These are phyloP conservation scores for Gavia stellata DNA, from an alignment of 2,113 vertebrate species.

Conservation along the genomic window DNA sequence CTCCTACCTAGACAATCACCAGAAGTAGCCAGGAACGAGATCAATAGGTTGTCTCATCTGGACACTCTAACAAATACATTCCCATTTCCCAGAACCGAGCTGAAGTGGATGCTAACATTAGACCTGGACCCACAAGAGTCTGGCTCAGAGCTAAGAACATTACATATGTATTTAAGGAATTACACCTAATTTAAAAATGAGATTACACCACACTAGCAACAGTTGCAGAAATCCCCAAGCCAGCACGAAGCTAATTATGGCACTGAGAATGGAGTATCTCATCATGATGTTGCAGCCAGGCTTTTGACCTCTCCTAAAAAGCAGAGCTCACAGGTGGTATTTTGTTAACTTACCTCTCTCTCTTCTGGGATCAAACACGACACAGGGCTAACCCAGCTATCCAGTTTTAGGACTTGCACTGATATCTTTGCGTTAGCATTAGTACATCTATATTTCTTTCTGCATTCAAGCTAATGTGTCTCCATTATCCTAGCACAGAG, in stretches of 20 bases:
- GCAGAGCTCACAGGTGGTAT: background rate
- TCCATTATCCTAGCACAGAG: background rate
- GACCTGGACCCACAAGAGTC: background rate
- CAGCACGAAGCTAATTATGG: background rate
- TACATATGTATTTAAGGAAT: background rate
- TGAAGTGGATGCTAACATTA: background rate
- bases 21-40: background rate
- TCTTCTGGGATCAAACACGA: background rate
- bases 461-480: background rate
- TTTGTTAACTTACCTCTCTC: background rate
- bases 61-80: background rate
- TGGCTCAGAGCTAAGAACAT: background rate
- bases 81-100: background rate
- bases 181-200: background rate
- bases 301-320: background rate
- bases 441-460: background rate
- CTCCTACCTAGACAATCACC: background rate
- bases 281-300: background rate
- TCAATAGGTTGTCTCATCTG: slow-evolving; percentile 33
- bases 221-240: background rate
- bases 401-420: background rate
- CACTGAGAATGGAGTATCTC: background rate
- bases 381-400: background rate
- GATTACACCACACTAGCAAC: background rate
- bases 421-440: background rate